phyloP scores from a whole-genome alignment of 2,113 vertebrate species.

The Toxotes chatareus region DNA sequence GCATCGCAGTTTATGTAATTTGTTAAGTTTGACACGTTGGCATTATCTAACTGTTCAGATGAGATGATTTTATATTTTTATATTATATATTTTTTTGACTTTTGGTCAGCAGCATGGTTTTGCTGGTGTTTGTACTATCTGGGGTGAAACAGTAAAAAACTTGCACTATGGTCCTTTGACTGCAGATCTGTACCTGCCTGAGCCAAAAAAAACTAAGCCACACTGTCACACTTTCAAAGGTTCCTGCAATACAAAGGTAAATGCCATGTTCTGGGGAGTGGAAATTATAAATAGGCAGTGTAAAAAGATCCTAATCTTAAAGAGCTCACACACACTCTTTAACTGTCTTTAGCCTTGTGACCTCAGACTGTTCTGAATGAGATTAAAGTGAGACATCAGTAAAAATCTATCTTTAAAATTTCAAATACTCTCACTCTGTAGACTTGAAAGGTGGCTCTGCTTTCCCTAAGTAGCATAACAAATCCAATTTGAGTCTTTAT shows the following conservation, averaged over 20 bases:
- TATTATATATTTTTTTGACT: no score
- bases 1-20: no score
- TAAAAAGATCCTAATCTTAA: background rate
- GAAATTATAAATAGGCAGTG: background rate
- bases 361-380: slow-evolving; percentile 3
- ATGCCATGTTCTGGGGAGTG: background rate
- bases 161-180: background rate
- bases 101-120: no score
- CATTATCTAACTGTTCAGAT: no score
- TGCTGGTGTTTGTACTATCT: no score
- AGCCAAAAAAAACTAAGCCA: no score
- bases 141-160: background rate
- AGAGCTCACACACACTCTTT: background rate
- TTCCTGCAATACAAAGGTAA: background rate
- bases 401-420: background rate
- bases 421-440: background rate
- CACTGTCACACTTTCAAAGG: background rate
- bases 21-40: no score
- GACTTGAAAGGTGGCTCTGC: slow-evolving; percentile 33
- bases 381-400: background rate
- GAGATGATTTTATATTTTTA: no score
- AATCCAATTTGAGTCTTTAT: slow-evolving; percentile 54
- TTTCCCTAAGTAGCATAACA: slow-evolving; percentile 28
- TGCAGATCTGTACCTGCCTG: no score
- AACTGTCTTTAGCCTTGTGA: background rate